A percentile compares a stretch with the other conserved stretches of the same genome.
Evolutionary conservation across 2,888 invertebrate species (phyloP).

Genomic region (Galeruca laticollis): DNA sequence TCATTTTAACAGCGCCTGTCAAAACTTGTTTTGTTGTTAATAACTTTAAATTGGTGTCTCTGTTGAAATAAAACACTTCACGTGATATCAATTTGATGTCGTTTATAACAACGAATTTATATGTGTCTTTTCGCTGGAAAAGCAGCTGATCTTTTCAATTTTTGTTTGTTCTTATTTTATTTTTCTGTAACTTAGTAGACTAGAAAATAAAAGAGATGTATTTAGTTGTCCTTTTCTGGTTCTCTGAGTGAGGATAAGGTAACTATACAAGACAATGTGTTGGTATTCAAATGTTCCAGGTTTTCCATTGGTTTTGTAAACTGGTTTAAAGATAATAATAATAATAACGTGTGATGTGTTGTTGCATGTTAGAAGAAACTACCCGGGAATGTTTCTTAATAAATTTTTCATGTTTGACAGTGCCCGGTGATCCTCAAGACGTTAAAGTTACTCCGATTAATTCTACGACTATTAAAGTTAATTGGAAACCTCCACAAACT

Average conservation of each 20-base stretch:
- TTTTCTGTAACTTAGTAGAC: slow-evolving; percentile 35
- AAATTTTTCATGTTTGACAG: slow-evolving; percentile 71
- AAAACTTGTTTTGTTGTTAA: too few species aligned
- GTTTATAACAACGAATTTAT: background rate
- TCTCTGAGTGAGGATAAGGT: slow-evolving; percentile 61
- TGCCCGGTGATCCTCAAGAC: slow-evolving; percentile 97
- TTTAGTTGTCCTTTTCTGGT: slow-evolving; percentile 41
- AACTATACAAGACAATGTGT: slow-evolving; percentile 70
- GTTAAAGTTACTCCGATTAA: slow-evolving; percentile 91
- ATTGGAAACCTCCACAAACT: slow-evolving; percentile 93
- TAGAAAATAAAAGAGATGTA: slow-evolving; percentile 29
- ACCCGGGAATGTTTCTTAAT: slow-evolving; percentile 25
- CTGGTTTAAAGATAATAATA: slow-evolving; percentile 47
- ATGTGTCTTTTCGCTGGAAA: slow-evolving; percentile 31
- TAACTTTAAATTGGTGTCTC: too few species aligned
- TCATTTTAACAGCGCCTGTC: background rate
- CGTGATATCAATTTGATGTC: background rate
- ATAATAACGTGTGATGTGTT: slow-evolving; percentile 62
- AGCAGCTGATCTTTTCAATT: slow-evolving; percentile 32
- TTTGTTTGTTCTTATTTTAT: slow-evolving; percentile 30
- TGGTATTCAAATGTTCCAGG: slow-evolving; percentile 78
- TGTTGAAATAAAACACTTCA: too few species aligned
- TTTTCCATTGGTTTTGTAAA: slow-evolving; percentile 55
- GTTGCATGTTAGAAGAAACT: slow-evolving; percentile 58
- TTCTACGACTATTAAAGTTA: slow-evolving; percentile 94